Conservation (phyloP, 2,888 invertebrate species). For the Melipona beecheii region DNA sequence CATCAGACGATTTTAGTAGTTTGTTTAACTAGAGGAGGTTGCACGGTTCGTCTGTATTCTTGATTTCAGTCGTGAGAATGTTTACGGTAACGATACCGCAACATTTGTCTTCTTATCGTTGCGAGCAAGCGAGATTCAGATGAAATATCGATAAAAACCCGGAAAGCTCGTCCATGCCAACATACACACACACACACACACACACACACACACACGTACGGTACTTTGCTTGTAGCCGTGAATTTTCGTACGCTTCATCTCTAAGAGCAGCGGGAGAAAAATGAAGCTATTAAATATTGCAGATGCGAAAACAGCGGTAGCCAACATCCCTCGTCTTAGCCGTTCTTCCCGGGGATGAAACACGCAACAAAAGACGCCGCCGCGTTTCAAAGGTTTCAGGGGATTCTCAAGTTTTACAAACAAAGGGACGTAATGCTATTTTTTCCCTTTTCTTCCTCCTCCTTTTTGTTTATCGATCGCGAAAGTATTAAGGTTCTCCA, state of each 20-base stretch:
- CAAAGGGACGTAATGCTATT: slow-evolving; percentile 41
- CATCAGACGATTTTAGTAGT: neutral
- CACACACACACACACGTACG: neutral
- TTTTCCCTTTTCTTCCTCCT: slow-evolving; percentile 18
- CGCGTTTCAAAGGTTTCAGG: slow-evolving; percentile 8
- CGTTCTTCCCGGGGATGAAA: neutral
- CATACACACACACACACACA: neutral
- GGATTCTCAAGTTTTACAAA: slow-evolving; percentile 24
- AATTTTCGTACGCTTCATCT: neutral
- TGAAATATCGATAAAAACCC: no score
- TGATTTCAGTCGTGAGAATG: no score
- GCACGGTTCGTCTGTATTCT: no score
- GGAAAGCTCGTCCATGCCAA: no score
- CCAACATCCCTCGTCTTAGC: neutral
- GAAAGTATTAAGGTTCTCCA: slow-evolving; percentile 35
- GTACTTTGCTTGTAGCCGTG: neutral
- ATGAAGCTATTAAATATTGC: neutral
- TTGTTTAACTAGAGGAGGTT: neutral
- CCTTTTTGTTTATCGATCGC: slow-evolving; percentile 32
- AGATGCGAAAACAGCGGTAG: neutral
- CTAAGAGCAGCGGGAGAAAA: neutral
- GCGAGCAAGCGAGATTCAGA: no score
- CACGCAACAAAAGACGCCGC: neutral
- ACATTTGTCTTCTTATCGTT: no score
- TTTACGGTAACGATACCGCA: no score